Percentiles rank a stretch among this genome's conserved stretches.
Conservation (phyloP, 1,140 invertebrate genomes). For the Monomorium pharaonis region DNA sequence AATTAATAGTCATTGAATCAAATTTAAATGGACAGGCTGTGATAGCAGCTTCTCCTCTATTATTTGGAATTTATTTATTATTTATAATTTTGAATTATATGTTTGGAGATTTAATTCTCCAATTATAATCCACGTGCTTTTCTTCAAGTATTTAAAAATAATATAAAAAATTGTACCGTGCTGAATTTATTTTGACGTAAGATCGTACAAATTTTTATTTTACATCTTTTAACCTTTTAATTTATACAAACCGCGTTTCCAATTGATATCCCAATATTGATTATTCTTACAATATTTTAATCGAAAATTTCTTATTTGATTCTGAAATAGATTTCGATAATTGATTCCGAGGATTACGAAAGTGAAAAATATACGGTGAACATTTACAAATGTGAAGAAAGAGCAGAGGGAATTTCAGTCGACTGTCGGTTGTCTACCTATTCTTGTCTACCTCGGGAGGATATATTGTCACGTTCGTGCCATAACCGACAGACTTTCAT, state of each 20-base stretch:
- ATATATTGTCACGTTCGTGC: slow-evolving; percentile 38
- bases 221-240: too few species aligned
- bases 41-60: too few species aligned
- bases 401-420: slow-evolving; percentile 3
- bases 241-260: neutral
- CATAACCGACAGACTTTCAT: slow-evolving; percentile 45
- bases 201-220: neutral
- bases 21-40: too few species aligned
- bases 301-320: neutral
- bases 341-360: neutral
- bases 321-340: neutral
- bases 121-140: slow-evolving; percentile 13
- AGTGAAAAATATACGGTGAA: neutral
- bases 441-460: neutral
- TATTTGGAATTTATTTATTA: too few species aligned
- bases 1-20: too few species aligned
- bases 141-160: neutral
- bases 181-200: neutral
- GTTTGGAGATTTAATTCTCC: too few species aligned
- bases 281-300: neutral
- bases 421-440: neutral
- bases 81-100: too few species aligned
- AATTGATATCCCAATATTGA: neutral
- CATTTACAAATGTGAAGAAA: neutral
- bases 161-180: neutral